phyloP scores from a whole-genome alignment of 2,888 invertebrate genomes.

The Drosophila gaucha region DNA sequence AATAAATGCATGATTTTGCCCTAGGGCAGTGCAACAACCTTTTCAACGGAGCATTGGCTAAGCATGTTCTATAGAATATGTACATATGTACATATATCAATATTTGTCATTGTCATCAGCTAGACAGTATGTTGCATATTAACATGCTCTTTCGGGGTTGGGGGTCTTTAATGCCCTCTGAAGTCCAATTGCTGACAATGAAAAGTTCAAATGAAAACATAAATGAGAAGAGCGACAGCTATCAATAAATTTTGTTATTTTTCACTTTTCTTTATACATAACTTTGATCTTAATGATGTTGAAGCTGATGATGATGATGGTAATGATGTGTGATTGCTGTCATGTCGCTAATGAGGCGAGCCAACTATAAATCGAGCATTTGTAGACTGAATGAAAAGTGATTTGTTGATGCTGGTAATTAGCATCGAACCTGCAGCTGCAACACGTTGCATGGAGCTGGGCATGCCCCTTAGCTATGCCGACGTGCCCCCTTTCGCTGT shows the following conservation, averaged over 20 bases:
- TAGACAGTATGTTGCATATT: conserved; percentile 1
- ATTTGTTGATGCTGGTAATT: conserved; percentile 64
- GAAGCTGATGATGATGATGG: conserved; percentile 20
- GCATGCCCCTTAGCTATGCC: conserved; percentile 14
- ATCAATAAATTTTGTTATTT: conserved; percentile 45
- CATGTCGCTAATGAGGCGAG: conserved; percentile 61
- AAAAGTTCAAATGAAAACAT: conserved; percentile 61
- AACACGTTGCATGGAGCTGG: conserved; percentile 43
- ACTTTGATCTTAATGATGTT: conserved; percentile 18
- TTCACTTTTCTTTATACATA: conserved; percentile 58
- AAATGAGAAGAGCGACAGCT: conserved; percentile 29
- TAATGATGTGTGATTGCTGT: conserved; percentile 32
- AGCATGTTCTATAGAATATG: conserved; percentile 5
- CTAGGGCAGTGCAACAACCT: conserved; percentile 36
- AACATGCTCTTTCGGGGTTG: conserved; percentile 3
- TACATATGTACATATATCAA: conserved; percentile 22
- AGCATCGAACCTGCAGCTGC: conserved; percentile 66
- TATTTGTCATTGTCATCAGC: conserved; percentile 40
- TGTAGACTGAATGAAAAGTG: conserved; percentile 29
- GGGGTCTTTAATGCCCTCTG: conserved; percentile 21
- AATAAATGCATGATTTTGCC: background rate
- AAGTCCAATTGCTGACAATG: conserved; percentile 68
- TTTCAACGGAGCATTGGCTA: conserved; percentile 6
- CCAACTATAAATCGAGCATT: conserved; percentile 65
- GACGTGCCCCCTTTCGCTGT: conserved; percentile 12